These are phyloP conservation scores for Meloidogyne chitwoodi DNA, from an alignment of 1,140 invertebrate genomes.

Conservation along the genomic window DNA sequence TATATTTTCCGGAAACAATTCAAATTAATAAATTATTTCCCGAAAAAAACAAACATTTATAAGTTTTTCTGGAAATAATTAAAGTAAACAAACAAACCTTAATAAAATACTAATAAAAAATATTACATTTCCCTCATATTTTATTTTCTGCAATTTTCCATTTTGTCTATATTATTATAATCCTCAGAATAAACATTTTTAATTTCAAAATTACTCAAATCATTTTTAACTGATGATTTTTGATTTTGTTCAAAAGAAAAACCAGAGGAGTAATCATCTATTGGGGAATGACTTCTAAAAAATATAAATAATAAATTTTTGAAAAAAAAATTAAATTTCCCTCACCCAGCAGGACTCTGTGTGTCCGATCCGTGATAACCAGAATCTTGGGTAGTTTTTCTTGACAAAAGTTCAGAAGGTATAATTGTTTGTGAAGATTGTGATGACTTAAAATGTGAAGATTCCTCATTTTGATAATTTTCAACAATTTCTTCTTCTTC, in stretches of 20 bases:
- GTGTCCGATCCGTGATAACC: conserved; percentile 19
- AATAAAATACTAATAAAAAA: too few species aligned
- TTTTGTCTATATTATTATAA: background rate
- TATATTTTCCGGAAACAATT: too few species aligned
- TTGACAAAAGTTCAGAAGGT: background rate
- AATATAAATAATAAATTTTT: background rate
- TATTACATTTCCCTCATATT: too few species aligned
- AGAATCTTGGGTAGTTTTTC: conserved; percentile 14
- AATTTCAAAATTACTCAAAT: background rate
- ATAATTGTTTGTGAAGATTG: background rate
- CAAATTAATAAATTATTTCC: background rate
- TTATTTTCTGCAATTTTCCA: too few species aligned
- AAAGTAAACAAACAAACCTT: background rate
- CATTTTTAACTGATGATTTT: background rate
- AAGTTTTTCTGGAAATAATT: background rate
- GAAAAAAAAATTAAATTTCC: background rate
- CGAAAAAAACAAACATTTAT: background rate
- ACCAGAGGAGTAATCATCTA: background rate
- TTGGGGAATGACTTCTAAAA: background rate
- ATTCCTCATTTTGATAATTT: background rate
- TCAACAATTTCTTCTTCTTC: background rate
- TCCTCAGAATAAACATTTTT: background rate
- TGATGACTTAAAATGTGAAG: background rate
- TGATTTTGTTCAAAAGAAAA: background rate
- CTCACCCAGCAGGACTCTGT: conserved; percentile 10